Percentiles rank a stretch among this genome's conserved stretches.
phyloP scores from a whole-genome alignment of 2,797 vertebrate genomes.

The Trachurus trachurus region DNA sequence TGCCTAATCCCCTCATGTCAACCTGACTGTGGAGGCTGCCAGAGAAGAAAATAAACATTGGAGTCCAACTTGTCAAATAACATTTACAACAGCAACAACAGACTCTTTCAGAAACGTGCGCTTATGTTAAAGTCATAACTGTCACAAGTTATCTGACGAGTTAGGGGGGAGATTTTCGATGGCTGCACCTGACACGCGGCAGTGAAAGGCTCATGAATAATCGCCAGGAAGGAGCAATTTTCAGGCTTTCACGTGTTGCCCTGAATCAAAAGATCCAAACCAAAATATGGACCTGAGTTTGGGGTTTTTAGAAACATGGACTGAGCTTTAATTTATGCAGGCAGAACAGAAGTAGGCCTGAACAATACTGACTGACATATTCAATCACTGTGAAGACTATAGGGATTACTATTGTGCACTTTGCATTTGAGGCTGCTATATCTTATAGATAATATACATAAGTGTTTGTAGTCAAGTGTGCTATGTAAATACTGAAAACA shows the following conservation, averaged over 20 bases:
- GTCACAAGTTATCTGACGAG: conserved; percentile 8
- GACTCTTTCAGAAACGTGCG: neutral
- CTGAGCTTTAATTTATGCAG: neutral
- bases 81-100: conserved; percentile 36
- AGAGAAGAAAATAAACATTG: conserved; percentile 63
- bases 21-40: conserved; percentile 42
- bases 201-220: neutral
- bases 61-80: conserved; percentile 47
- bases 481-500: neutral
- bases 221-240: neutral
- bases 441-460: neutral
- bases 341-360: neutral
- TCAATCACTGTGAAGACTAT: neutral
- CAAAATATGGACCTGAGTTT: neutral
- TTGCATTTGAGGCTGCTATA: neutral
- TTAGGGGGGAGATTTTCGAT: neutral
- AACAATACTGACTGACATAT: neutral
- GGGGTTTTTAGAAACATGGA: neutral
- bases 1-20: conserved; percentile 75
- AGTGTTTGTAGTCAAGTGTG: neutral
- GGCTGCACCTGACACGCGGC: neutral
- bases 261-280: neutral
- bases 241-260: neutral
- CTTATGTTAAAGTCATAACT: conserved; percentile 24
- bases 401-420: neutral